These are phyloP conservation scores for Ophiothrix spiculata DNA, from an alignment of 35 echinoderm and acorn worm genomes.

Conservation along the genomic window DNA sequence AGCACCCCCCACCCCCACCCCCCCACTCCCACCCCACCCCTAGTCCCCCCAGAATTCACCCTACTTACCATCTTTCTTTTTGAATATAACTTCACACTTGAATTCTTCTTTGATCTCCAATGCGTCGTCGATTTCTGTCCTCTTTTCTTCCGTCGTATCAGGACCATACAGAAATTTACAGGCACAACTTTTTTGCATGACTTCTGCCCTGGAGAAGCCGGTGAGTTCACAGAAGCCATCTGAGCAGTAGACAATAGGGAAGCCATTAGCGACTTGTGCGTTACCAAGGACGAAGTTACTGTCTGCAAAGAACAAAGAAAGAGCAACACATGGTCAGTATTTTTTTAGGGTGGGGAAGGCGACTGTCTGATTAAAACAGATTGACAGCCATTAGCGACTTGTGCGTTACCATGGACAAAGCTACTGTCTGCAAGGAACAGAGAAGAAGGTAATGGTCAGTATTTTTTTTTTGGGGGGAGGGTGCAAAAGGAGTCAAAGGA, in stretches of 20 bases:
- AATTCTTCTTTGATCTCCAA: slow-evolving; percentile 86
- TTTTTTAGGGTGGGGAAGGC: too few relatives aligned
- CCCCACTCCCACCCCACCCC: too few relatives aligned
- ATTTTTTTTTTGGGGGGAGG: too few relatives aligned
- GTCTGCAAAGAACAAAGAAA: slow-evolving; percentile 51
- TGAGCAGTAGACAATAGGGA: slow-evolving; percentile 94
- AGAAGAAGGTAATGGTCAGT: too few relatives aligned
- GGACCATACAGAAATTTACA: slow-evolving; percentile 87
- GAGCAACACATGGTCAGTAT: too few relatives aligned
- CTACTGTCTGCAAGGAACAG: slow-evolving; percentile 74
- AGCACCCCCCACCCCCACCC: too few relatives aligned
- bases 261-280: slow-evolving; percentile 79
- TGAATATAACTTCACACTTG: slow-evolving; percentile 91
- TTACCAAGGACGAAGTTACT: slow-evolving; percentile 98
- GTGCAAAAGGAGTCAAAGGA: too few relatives aligned
- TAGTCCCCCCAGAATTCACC: background rate
- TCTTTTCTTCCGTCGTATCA: slow-evolving; percentile 82
- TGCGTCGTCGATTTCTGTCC: slow-evolving; percentile 69
- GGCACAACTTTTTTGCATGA: slow-evolving; percentile 97
- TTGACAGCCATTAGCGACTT: slow-evolving; percentile 73
- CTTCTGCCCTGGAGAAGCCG: slow-evolving; percentile 79
- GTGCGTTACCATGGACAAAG: slow-evolving; percentile 96
- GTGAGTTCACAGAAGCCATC: slow-evolving; percentile 99
- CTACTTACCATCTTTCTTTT: slow-evolving; percentile 89
- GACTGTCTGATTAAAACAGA: too few relatives aligned